Evolutionary conservation across 2,113 vertebrate species (phyloP).

Genomic region (Turnix velox): DNA sequence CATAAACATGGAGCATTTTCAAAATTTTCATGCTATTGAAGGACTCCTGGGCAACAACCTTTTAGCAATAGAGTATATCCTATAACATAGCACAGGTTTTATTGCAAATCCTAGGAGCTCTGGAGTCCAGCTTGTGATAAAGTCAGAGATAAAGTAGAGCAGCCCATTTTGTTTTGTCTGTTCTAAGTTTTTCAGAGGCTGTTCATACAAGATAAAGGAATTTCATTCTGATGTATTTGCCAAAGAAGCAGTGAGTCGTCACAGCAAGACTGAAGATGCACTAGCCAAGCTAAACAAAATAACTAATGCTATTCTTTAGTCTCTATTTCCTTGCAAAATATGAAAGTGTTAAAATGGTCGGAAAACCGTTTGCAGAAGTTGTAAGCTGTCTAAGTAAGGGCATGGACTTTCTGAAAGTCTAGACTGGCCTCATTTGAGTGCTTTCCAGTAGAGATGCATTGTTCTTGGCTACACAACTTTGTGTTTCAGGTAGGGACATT

Average conservation of each 20-base stretch:
- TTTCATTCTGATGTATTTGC: neutral
- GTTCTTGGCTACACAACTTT: neutral
- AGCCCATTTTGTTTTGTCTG: neutral
- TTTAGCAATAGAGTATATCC: neutral
- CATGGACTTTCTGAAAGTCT: neutral
- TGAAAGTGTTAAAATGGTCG: neutral
- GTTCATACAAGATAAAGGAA: neutral
- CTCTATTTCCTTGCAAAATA: neutral
- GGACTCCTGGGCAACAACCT: neutral
- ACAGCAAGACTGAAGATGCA: neutral
- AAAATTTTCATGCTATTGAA: neutral
- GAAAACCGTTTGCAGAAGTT: neutral
- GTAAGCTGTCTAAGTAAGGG: neutral
- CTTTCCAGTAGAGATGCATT: neutral
- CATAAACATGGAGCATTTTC: neutral
- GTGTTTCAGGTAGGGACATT: neutral
- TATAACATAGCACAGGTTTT: neutral
- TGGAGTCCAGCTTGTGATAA: neutral
- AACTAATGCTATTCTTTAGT: neutral
- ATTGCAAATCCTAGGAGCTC: neutral
- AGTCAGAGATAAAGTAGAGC: neutral
- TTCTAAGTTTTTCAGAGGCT: neutral
- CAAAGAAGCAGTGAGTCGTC: neutral
- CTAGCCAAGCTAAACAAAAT: neutral
- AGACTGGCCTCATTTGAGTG: neutral